Percentiles rank a stretch among this genome's conserved stretches.
phyloP scores from a whole-genome alignment of 2,113 vertebrate species.

The Clarias magur region DNA sequence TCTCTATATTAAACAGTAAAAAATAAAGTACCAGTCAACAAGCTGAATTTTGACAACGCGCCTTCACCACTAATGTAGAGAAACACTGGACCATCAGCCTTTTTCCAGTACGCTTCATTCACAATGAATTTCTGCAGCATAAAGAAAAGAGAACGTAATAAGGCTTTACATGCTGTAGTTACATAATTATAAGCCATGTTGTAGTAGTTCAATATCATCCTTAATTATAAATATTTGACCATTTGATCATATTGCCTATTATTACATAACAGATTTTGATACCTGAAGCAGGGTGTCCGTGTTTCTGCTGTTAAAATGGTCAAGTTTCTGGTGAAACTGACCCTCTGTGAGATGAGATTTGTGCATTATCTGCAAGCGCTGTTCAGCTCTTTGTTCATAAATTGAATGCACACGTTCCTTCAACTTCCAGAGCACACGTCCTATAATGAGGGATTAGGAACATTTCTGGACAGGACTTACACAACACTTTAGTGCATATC shows the following conservation, averaged over 20 bases:
- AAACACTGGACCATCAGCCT: constrained; percentile 75
- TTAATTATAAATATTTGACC: background rate
- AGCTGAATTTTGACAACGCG: constrained; percentile 65
- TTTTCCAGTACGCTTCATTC: constrained; percentile 72
- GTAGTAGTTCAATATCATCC: background rate
- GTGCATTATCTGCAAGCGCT: constrained; percentile 37
- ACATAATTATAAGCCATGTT: background rate
- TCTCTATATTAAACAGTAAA: background rate
- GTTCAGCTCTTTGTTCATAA: constrained; percentile 58
- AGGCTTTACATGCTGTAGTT: background rate
- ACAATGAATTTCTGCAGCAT: constrained; percentile 76
- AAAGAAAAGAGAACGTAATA: background rate
- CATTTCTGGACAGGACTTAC: background rate
- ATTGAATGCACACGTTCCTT: constrained; percentile 59
- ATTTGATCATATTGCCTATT: background rate
- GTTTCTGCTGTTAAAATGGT: constrained; percentile 75
- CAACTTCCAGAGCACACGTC: constrained; percentile 63
- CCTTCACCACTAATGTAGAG: constrained; percentile 81
- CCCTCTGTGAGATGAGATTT: constrained; percentile 48
- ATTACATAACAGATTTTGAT: background rate
- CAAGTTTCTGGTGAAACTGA: constrained; percentile 70
- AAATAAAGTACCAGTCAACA: constrained; percentile 70
- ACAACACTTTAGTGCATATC: background rate
- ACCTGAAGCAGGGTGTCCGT: constrained; percentile 76
- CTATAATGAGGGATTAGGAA: constrained; percentile 47